A percentile compares a stretch with the other conserved stretches of the same genome.
phyloP scores from a whole-genome alignment of 35 echinoderm and acorn worm genomes.

The Lytechinus variegatus region DNA sequence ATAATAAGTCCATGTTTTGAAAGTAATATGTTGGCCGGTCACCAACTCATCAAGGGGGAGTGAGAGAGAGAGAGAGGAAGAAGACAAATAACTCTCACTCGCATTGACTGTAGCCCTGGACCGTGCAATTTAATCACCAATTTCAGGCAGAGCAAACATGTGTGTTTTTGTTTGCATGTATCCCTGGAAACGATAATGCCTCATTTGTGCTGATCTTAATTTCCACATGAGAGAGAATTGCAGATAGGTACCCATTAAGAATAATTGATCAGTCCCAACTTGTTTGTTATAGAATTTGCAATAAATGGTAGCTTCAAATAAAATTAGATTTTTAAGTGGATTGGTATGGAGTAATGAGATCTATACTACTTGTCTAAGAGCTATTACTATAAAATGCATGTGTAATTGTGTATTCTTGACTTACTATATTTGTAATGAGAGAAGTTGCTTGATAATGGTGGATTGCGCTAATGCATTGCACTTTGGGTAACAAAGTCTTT shows the following conservation, averaged over 20 bases:
- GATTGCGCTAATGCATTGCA: background rate
- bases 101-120: background rate
- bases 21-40: background rate
- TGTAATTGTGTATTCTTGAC: background rate
- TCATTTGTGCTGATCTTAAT: constrained; percentile 38
- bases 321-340: constrained; percentile 20
- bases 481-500: background rate
- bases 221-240: background rate
- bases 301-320: background rate
- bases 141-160: constrained; percentile 1
- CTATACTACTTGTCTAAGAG: background rate
- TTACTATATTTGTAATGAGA: background rate
- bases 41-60: background rate
- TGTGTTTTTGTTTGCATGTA: constrained; percentile 12
- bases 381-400: background rate
- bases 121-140: constrained; percentile 1
- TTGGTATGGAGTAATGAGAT: background rate
- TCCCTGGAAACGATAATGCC: constrained; percentile 26
- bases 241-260: constrained; percentile 23
- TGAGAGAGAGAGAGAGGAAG: background rate
- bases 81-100: background rate
- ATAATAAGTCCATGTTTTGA: background rate
- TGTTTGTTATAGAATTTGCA: background rate
- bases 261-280: background rate
- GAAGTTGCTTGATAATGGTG: background rate